phyloP scores from a whole-genome alignment of 2,113 vertebrate species.

The Albula glossodonta region DNA sequence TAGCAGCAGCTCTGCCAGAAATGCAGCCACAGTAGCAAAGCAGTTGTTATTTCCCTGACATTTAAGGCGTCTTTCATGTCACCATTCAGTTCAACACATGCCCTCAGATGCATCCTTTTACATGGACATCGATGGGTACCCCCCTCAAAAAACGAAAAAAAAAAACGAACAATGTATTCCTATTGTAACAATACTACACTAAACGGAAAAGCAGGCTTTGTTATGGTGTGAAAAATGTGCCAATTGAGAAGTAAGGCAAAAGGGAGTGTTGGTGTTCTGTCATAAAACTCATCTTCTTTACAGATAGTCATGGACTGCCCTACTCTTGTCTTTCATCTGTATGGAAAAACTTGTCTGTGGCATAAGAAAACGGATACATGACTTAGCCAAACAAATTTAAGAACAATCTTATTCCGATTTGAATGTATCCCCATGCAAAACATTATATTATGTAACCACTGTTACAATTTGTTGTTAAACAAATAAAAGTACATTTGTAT shows the following conservation, averaged over 20 bases:
- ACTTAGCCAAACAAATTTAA: not conserved
- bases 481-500: not conserved
- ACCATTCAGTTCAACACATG: constrained; percentile 10
- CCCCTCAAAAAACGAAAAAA: not conserved
- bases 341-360: not conserved
- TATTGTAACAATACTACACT: not conserved
- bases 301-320: not conserved
- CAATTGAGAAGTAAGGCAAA: not conserved
- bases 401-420: not conserved
- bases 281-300: not conserved
- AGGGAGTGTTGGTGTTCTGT: not conserved
- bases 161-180: not conserved
- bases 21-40: constrained; percentile 38
- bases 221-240: not conserved
- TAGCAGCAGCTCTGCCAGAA: constrained; percentile 26
- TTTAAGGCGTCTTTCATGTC: constrained; percentile 31
- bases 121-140: not conserved
- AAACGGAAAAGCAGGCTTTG: not conserved
- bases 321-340: not conserved
- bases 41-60: constrained; percentile 33
- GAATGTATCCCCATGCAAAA: not conserved
- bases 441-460: no score
- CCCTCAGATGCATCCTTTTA: not conserved
- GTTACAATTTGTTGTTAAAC: not conserved
- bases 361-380: not conserved